These are phyloP conservation scores for Drosophila tsacasi DNA, from an alignment of 1,140 invertebrate species.

Conservation along the genomic window DNA sequence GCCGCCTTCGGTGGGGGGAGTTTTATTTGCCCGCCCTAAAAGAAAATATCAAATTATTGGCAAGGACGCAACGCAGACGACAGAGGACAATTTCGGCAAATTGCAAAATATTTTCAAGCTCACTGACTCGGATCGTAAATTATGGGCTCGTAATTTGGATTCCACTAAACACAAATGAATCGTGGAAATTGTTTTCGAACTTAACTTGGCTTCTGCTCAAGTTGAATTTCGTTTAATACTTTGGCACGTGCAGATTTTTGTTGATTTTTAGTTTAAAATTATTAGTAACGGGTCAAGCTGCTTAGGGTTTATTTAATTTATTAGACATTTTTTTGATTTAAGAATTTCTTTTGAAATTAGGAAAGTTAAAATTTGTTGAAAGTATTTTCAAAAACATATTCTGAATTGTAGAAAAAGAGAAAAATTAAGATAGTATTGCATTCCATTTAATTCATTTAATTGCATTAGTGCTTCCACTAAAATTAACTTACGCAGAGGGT, in stretches of 20 bases:
- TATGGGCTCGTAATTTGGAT: constrained; percentile 55
- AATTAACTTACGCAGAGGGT: too few species aligned
- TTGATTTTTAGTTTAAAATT: background rate
- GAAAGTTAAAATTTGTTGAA: background rate
- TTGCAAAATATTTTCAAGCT: constrained; percentile 77
- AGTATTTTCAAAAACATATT: background rate
- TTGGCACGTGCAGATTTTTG: background rate
- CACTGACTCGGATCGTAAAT: constrained; percentile 70
- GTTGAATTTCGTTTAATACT: background rate
- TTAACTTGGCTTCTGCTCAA: background rate
- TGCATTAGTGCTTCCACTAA: background rate
- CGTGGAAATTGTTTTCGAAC: constrained; percentile 25
- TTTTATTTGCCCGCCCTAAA: constrained; percentile 44
- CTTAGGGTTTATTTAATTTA: background rate
- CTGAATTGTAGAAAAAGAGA: background rate
- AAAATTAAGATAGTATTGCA: background rate
- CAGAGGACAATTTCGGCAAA: constrained; percentile 65
- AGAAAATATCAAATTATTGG: constrained; percentile 65
- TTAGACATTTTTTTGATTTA: background rate
- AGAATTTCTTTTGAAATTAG: background rate
- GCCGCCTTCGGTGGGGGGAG: constrained; percentile 9
- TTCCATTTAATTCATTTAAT: background rate
- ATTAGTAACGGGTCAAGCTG: background rate
- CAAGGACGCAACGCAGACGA: constrained; percentile 40
- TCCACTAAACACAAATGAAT: constrained; percentile 39